These are phyloP conservation scores for Poeciliopsis presidionis DNA, from an alignment of 2,797 vertebrate genomes.

Conservation along the genomic window DNA sequence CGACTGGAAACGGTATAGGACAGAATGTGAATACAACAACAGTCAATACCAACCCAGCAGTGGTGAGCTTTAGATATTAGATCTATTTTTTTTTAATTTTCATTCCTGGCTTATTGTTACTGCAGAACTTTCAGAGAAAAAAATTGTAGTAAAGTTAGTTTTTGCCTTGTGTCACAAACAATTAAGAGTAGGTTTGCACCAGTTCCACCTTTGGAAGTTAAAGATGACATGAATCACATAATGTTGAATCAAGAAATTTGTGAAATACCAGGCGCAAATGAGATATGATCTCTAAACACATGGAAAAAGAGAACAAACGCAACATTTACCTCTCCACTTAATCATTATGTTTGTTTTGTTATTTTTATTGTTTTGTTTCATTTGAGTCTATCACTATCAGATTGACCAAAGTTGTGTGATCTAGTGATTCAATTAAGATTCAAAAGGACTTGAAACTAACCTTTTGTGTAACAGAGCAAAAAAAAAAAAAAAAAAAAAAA, in stretches of 20 bases:
- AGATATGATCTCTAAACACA: neutral
- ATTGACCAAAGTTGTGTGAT: neutral
- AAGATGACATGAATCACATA: neutral
- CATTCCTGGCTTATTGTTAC: neutral
- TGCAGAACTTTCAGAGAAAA: neutral
- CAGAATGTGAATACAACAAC: conserved; percentile 89
- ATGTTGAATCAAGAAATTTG: neutral
- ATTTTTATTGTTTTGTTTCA: neutral
- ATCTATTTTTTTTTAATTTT: neutral
- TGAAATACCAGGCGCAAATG: neutral
- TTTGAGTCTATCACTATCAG: neutral
- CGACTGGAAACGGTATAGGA: conserved; percentile 86
- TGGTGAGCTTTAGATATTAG: conserved; percentile 72
- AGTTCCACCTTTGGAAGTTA: neutral
- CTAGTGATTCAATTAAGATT: neutral
- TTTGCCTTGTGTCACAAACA: neutral
- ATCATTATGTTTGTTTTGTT: neutral
- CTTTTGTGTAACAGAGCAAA: neutral
- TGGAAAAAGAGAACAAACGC: neutral
- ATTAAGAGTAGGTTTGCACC: neutral
- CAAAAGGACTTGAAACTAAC: neutral
- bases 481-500: neutral
- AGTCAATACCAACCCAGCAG: conserved; percentile 79
- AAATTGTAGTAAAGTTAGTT: neutral
- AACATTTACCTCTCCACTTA: neutral